Conservation (phyloP, 2,113 vertebrate species). For the Takifugu flavidus region DNA sequence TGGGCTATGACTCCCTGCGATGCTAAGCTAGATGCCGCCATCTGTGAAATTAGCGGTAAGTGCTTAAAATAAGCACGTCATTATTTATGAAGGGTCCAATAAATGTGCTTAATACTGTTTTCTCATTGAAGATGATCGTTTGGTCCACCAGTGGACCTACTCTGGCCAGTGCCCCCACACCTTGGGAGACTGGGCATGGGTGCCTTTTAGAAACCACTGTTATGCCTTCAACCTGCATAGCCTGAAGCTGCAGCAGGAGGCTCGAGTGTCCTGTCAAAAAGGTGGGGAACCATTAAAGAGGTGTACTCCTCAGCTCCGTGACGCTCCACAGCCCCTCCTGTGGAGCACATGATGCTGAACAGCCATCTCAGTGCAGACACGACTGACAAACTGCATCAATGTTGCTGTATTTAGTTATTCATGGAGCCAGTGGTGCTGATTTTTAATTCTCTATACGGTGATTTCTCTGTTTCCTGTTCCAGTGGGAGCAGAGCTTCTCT, state of each 20-base stretch:
- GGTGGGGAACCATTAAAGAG: constrained; percentile 65
- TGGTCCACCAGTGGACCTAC: constrained; percentile 77
- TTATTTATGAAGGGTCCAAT: neutral
- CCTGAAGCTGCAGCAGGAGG: constrained; percentile 83
- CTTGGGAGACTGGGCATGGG: constrained; percentile 84
- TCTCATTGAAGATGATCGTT: constrained; percentile 48
- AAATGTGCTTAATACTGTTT: neutral
- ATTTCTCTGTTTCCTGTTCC: constrained; percentile 9
- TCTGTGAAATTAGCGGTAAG: constrained; percentile 78
- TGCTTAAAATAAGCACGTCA: neutral
- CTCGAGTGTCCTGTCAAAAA: constrained; percentile 82
- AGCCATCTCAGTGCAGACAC: constrained; percentile 10
- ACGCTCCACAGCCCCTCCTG: neutral
- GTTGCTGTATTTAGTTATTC: constrained; percentile 31
- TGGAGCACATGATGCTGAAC: constrained; percentile 4
- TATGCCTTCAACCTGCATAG: constrained; percentile 93
- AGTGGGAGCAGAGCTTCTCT: constrained; percentile 87
- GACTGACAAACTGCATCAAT: constrained; percentile 29
- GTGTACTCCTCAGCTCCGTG: neutral
- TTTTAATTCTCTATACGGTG: constrained; percentile 8
- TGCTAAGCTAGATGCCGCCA: constrained; percentile 83
- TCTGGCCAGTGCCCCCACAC: constrained; percentile 84
- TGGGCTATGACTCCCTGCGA: constrained; percentile 85
- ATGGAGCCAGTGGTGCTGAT: neutral
- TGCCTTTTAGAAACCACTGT: constrained; percentile 91